Evolutionary conservation across 2,888 invertebrate species (phyloP), one percentile per base, ranked within the genome.

Genomic region (Schizotus pectinicornis): DNA sequence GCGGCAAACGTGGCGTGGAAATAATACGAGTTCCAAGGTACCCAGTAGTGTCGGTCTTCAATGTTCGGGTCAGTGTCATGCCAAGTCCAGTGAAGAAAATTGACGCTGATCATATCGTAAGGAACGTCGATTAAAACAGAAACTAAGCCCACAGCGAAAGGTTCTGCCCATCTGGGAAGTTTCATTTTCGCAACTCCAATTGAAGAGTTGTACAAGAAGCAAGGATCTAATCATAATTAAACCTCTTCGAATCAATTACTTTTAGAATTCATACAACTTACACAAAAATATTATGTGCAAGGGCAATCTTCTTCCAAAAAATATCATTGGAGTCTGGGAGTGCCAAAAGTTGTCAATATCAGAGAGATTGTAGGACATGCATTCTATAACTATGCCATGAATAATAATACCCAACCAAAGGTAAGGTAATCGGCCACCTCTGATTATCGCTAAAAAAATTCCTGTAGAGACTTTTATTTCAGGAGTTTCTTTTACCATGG

Each of bases 281-380:
- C 91, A 92, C 30, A 91, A 72, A 5, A 89, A 73, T 14, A 89
- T 79, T 46, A 92, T 89, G 70, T 92, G 90, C 0, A 92, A 75
- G 0, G 92, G 92, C 48, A 90, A 78, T 39, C 92, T 81, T 32
- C 85, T 80, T 5, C 91, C 91, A 12, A 91, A 77, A 56, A 92
- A 82, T 62, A 90, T 88, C 22, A 92, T 75, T 0, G 89, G 87
- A 1, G 88, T 85, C 79, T 89, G 90, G 0, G 91, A 89, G 74
- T 92, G 92, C 92, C 92, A 93, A 77, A 91, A 92, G 75, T 90
- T 92, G 78, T 92, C 90, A 59, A 89, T 87, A 60, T 91, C 88
- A 0, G 91, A 90, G 12, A 89, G 70, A 61, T 84, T 82, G 71
- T 91, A 88, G 64, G 86, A 86, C 71, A 91, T 81, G 66, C 85